Conservation (phyloP, 1,140 invertebrate genomes). For the Hyposmocoma kahamanoa region DNA sequence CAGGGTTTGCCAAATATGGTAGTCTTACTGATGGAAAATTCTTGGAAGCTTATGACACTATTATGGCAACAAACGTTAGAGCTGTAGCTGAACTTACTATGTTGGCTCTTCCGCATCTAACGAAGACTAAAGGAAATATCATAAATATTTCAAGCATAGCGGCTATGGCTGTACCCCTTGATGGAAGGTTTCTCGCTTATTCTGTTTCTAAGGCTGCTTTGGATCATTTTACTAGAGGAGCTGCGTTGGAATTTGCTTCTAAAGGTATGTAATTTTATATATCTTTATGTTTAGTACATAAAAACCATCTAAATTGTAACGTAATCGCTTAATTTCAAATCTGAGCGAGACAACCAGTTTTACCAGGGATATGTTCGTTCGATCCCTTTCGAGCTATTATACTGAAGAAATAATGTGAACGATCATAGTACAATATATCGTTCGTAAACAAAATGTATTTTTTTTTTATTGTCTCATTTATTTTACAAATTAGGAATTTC, state of each 20-base stretch:
- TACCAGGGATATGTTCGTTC: too few species aligned
- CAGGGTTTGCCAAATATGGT: conserved; percentile 79
- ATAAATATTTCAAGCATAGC: conserved; percentile 85
- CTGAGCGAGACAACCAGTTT: too few species aligned
- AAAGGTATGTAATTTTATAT: too few species aligned
- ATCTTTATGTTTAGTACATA: too few species aligned
- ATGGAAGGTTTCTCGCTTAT: background rate
- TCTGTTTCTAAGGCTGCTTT: conserved; percentile 3
- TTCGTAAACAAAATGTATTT: too few species aligned
- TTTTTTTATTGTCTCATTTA: too few species aligned
- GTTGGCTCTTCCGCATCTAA: conserved; percentile 80
- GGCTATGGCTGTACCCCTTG: conserved; percentile 25
- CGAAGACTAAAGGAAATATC: conserved; percentile 79
- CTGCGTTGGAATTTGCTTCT: conserved; percentile 3
- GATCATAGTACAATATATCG: too few species aligned
- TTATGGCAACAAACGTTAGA: conserved; percentile 81
- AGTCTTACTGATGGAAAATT: conserved; percentile 78
- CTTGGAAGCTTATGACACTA: conserved; percentile 79
- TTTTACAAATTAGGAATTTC: too few species aligned
- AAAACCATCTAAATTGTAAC: too few species aligned
- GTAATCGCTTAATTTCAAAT: too few species aligned
- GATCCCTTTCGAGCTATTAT: too few species aligned
- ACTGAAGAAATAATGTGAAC: too few species aligned
- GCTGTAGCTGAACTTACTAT: conserved; percentile 80
- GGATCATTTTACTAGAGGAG: conserved; percentile 5